phyloP scores from a whole-genome alignment of 2,797 vertebrate species.

The Gobio occitaniae region DNA sequence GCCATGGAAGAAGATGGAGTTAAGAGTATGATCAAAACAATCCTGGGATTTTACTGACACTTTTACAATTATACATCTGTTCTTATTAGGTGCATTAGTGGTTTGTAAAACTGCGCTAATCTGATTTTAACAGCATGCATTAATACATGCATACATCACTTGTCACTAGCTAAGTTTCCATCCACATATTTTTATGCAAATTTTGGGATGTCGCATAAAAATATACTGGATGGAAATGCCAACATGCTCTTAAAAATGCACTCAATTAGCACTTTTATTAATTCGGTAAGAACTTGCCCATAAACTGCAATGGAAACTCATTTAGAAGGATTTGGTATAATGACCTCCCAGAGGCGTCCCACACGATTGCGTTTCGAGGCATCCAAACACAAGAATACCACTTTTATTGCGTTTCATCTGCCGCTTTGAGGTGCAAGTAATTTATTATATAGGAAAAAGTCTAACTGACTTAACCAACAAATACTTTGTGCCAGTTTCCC shows the following conservation, averaged over 20 bases:
- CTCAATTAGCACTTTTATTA: not conserved
- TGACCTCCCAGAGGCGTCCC: not conserved
- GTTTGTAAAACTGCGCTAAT: not conserved
- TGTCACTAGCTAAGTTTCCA: not conserved
- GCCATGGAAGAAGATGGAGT: conserved; percentile 93
- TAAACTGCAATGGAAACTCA: not conserved
- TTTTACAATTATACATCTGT: not conserved
- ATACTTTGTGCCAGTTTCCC: not conserved
- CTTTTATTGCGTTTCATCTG: not conserved
- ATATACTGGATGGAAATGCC: not conserved
- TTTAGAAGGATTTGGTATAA: not conserved
- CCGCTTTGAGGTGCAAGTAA: not conserved
- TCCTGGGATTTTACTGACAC: not conserved
- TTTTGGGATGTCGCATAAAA: not conserved
- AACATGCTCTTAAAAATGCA: not conserved
- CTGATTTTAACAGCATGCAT: too few relatives aligned
- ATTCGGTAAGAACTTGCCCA: not conserved
- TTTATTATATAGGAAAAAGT: not conserved
- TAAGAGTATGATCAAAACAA: conserved; percentile 83
- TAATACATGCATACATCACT: not conserved
- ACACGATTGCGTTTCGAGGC: not conserved
- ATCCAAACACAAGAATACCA: not conserved
- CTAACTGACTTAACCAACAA: not conserved
- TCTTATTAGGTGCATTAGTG: not conserved
- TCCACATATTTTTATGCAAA: not conserved